Conservation (phyloP, 2,888 invertebrate species). For the Machimus atricapillus region DNA sequence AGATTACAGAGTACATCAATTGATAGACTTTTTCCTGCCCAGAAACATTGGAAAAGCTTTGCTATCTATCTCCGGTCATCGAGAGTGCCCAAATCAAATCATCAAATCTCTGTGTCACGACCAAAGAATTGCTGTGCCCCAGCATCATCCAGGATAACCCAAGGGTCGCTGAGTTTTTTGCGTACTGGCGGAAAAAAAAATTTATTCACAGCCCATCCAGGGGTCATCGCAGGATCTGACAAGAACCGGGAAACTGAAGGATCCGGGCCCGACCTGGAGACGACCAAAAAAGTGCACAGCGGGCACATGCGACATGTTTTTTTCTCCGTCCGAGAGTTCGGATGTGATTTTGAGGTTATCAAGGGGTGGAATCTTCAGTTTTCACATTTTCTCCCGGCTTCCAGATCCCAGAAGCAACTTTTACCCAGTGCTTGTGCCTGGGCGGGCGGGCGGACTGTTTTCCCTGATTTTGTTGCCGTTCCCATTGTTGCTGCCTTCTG, state of each 20-base stretch:
- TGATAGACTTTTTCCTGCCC: not conserved
- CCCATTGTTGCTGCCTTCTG: slow-evolving; percentile 14
- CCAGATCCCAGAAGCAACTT: slow-evolving; percentile 31
- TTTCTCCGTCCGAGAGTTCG: not conserved
- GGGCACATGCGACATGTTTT: slow-evolving; percentile 33
- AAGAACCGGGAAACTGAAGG: slow-evolving; percentile 34
- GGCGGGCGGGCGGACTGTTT: not conserved
- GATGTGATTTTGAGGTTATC: slow-evolving; percentile 39
- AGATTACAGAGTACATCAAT: not conserved
- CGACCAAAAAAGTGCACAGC: slow-evolving; percentile 26
- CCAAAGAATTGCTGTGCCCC: slow-evolving; percentile 27
- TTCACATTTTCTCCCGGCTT: slow-evolving; percentile 33
- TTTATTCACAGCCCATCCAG: slow-evolving; percentile 40
- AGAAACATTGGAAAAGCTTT: not conserved
- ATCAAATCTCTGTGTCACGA: slow-evolving; percentile 23
- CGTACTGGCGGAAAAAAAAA: slow-evolving; percentile 22
- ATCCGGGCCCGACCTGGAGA: slow-evolving; percentile 13
- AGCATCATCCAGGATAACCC: not conserved
- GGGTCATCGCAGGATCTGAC: slow-evolving; percentile 37
- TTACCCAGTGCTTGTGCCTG: not conserved
- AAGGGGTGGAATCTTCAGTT: slow-evolving; percentile 27
- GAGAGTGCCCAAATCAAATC: slow-evolving; percentile 24
- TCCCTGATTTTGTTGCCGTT: slow-evolving; percentile 34
- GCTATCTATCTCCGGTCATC: slow-evolving; percentile 20
- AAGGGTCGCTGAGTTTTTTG: not conserved